Evolutionary conservation across 2,888 invertebrate genomes (phyloP), one percentile per base, ranked within the genome.

Genomic region (Aplocera efformata): DNA sequence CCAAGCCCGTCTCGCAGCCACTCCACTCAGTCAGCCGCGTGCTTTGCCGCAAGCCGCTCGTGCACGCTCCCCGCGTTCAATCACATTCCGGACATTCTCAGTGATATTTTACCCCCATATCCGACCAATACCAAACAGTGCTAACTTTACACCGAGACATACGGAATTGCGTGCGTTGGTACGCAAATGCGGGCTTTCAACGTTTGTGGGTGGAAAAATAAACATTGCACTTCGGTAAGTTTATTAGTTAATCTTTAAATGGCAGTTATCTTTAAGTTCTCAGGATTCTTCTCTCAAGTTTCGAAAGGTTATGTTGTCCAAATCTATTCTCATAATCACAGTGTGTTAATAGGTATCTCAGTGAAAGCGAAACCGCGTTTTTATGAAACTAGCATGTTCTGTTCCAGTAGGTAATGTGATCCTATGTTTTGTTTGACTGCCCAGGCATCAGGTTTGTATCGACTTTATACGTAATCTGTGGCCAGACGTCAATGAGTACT

Each of bases 141-240:
- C 56, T 42, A 56, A 43, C 38, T 37, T 40, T 13, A 35, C 24
- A 38, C 32, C 9, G 58, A 65, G 69, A 64, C 57, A 58, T 61
- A 58, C 68, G 58, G 68, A 50, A 29, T 65, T 70, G 68, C 69
- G 70, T 70, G 69, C 70, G 66, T 60, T 61, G 57, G 57, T 65
- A 67, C 67, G 72, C 77, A 72, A 78, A 79, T 80, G 80, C 68
- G 58, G 53, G 60, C 68, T 78, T 68, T 67, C 65, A 70, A 68
- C 68, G 65, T 68, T 65, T 61, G 74, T 67, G 64, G 64, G 67
- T 64, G 67, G 72, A 76, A 79, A 81, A 75, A 80, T 76, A 84
- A 81, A 84, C 78, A 83, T 76, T 78, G 61, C 72, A 71, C 72
- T 78, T 68, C 78, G 76, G 86, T 86, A 72, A 84, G 86, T 82